Evolutionary conservation across 2,888 invertebrate species (phyloP).

Genomic region (Drosophila antonietae): DNA sequence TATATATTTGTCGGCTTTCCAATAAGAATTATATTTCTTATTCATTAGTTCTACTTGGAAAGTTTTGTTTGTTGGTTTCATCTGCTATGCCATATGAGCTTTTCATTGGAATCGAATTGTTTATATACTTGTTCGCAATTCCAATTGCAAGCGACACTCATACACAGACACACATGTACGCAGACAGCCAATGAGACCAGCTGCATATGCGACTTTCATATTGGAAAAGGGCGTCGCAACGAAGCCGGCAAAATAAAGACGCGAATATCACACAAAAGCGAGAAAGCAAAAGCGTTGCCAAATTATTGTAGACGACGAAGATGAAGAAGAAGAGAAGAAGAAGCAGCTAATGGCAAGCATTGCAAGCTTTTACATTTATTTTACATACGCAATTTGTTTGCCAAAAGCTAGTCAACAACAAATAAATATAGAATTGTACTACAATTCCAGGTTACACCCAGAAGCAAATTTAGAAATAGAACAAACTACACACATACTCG

Average conservation of each 20-base stretch:
- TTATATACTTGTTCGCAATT: slow-evolving; percentile 10
- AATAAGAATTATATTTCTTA: neutral
- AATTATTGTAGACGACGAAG: neutral
- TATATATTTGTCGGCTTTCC: neutral
- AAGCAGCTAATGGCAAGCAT: slow-evolving; percentile 11
- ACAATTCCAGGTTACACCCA: slow-evolving; percentile 58
- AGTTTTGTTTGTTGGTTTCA: neutral
- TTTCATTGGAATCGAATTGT: neutral
- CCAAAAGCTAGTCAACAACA: slow-evolving; percentile 22
- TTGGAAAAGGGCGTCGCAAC: slow-evolving; percentile 68
- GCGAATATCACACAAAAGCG: slow-evolving; percentile 60
- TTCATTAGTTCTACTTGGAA: neutral
- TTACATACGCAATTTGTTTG: slow-evolving; percentile 21
- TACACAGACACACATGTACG: slow-evolving; percentile 1
- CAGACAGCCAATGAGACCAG: slow-evolving; percentile 36
- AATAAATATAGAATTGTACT: slow-evolving; percentile 23
- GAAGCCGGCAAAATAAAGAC: slow-evolving; percentile 76
- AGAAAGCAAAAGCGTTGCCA: slow-evolving; percentile 45
- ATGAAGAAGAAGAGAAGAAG: slow-evolving; percentile 13
- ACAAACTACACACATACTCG: slow-evolving; percentile 28
- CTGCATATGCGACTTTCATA: slow-evolving; percentile 59
- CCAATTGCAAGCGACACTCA: slow-evolving; percentile 17
- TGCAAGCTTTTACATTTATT: slow-evolving; percentile 19
- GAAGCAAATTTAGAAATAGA: slow-evolving; percentile 58
- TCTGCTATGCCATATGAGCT: neutral